Evolutionary conservation across 2,113 vertebrate genomes (phyloP).

Genomic region (Tachycineta bicolor): DNA sequence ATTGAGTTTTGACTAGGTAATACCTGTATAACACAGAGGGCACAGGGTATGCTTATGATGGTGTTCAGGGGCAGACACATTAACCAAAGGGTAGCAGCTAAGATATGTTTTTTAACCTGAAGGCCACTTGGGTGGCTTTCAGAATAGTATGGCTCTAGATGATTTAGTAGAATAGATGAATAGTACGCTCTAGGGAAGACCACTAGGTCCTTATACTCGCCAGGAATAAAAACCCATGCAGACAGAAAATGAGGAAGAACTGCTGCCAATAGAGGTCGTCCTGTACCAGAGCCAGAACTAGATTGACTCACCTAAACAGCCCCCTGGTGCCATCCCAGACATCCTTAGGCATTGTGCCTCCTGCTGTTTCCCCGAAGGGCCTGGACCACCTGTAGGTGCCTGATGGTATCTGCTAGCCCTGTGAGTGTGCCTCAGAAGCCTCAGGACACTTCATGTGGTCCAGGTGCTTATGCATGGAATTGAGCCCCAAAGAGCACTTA

Average conservation of each 20-base stretch:
- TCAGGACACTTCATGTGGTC: background rate
- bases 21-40: background rate
- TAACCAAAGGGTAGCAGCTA: background rate
- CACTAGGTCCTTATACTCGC: background rate
- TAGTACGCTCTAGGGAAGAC: background rate
- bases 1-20: background rate
- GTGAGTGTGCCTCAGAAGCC: background rate
- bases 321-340: background rate
- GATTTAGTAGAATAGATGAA: background rate
- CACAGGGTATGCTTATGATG: background rate
- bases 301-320: background rate
- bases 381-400: background rate
- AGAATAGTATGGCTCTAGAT: background rate
- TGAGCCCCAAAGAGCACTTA: background rate
- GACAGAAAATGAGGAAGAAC: background rate
- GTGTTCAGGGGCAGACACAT: background rate
- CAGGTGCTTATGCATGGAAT: background rate
- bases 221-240: background rate
- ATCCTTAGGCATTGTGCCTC: background rate
- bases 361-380: background rate
- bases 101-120: background rate
- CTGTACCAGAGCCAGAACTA: background rate
- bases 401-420: background rate
- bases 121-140: background rate
- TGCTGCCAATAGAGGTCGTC: background rate